Evolutionary conservation across 1,140 invertebrate species (phyloP), one percentile per base, ranked within the genome.

Genomic region (Riptortus pedestris): DNA sequence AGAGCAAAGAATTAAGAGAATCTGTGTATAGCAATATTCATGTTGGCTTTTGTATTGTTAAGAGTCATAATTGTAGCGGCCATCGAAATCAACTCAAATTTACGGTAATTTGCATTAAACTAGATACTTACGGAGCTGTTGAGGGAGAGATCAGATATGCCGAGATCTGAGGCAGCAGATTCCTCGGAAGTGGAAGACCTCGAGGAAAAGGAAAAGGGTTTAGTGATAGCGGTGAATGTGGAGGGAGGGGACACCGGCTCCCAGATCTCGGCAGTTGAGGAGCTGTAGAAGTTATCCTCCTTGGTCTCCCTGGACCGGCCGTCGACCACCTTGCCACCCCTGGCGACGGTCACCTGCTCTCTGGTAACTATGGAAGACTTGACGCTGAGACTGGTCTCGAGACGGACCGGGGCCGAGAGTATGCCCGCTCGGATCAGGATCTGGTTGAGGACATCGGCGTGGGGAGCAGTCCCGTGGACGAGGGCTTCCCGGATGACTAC

Each of bases 351-450:
- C 61, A 88, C 82, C 68, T 86, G 83, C 71, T 88, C 86, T 62
- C 83, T 85, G 45, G 85, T 87, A 24, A 85, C 81, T 20, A 86
- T 80, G 29, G 83, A 83, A 5, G 85, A 85, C 69, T 86, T 86
- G 2, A 87, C 85, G 65, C 82, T 85, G 62, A 88, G 73, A 43
- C 82, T 84, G 16, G 85, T 86, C 73, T 88, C 85, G 67, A 88
- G 74, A 66, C 84, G 81, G 3, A 87, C 84, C 16, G 85, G 85
- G 29, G 84, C 81, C 70, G 82, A 79, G 69, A 77, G 66, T 27
- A 78, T 75, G 1, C 77, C 77, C 0, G 76, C 76, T 12, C 75
- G 67, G 31, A 76, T 83, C 51, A 88, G 76, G 62, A 88, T 79
- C 69, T 85, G 82, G 72, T 87, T 87, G 27, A 88, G 74, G 20